Conservation (phyloP, 1,140 invertebrate genomes). For the Megathymus violae region DNA sequence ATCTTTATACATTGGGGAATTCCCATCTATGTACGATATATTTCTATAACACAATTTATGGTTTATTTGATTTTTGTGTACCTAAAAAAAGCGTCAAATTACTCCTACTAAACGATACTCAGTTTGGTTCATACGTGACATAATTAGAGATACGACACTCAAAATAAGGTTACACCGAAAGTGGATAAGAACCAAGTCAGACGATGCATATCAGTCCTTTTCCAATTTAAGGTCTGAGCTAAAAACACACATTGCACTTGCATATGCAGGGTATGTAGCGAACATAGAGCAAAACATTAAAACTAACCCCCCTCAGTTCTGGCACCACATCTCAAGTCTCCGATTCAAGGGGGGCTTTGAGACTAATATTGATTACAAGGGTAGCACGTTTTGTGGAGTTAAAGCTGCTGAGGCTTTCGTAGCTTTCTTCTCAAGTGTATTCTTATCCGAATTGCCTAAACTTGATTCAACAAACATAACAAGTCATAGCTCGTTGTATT, state of each 20-base stretch:
- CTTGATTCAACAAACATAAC: background rate
- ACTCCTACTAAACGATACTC: background rate
- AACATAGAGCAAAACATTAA: too few species aligned
- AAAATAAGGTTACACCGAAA: background rate
- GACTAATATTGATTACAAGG: constrained; percentile 2
- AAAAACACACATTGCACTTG: background rate
- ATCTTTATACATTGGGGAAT: background rate
- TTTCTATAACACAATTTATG: background rate
- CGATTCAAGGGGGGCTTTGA: constrained; percentile 30
- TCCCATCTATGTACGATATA: background rate
- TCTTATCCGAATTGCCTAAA: background rate
- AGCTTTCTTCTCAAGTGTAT: background rate
- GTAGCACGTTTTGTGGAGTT: constrained; percentile 7
- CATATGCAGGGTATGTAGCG: background rate
- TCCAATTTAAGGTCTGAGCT: too few species aligned
- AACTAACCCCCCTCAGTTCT: constrained; percentile 10
- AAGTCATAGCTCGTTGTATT: background rate
- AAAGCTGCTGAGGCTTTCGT: background rate
- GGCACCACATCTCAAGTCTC: constrained; percentile 19
- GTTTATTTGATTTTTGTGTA: background rate
- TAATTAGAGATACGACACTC: too few species aligned
- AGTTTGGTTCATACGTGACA: too few species aligned
- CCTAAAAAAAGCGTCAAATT: background rate
- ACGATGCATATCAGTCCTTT: too few species aligned
- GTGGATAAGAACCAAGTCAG: too few species aligned